phyloP scores from a whole-genome alignment of 2,797 vertebrate genomes.

The Hydrophis major region DNA sequence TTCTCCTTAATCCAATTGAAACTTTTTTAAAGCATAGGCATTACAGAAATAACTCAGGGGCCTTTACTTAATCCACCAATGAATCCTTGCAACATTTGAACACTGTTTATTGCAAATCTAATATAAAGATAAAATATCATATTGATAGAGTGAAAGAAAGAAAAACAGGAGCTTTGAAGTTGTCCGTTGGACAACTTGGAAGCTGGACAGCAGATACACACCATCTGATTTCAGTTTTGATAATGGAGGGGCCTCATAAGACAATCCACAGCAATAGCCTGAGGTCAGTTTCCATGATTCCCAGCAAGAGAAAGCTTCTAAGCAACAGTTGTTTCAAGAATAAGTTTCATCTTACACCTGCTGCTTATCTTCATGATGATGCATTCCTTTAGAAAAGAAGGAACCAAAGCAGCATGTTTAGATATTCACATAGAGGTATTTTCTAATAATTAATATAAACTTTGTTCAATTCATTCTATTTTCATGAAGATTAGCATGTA shows the following conservation, averaged over 20 bases:
- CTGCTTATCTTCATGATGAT: background rate
- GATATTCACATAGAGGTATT: background rate
- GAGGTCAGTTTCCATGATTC: background rate
- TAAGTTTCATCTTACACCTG: background rate
- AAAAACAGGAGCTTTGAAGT: background rate
- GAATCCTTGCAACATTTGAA: background rate
- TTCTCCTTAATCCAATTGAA: background rate
- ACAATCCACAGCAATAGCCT: background rate
- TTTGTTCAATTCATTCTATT: background rate
- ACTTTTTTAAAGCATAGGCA: background rate
- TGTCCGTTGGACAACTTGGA: background rate
- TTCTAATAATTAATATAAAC: background rate
- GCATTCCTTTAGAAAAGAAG: background rate
- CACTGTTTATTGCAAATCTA: background rate
- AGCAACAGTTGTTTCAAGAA: background rate
- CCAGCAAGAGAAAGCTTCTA: background rate
- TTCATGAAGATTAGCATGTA: background rate
- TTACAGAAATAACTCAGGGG: background rate
- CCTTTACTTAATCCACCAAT: background rate
- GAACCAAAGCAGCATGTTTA: background rate
- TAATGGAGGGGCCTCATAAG: background rate
- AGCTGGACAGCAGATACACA: background rate
- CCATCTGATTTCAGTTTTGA: background rate
- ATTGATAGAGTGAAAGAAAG: background rate
- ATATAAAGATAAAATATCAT: background rate